Conservation (phyloP, 2,797 vertebrate genomes). For the Urocyon cinereoargenteus region DNA sequence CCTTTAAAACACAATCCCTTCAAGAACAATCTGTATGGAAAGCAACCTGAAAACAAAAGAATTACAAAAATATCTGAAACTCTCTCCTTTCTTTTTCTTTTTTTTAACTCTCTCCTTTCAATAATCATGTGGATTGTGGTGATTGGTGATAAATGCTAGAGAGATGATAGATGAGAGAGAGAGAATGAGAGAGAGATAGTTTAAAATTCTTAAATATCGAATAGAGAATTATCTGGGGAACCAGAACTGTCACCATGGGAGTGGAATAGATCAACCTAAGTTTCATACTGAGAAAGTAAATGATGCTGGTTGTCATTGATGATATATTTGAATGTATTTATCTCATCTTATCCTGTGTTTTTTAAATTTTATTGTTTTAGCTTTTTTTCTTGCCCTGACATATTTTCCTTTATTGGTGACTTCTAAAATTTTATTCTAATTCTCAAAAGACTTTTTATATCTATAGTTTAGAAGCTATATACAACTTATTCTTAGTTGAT, state of each 20-base stretch:
- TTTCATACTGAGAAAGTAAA: neutral
- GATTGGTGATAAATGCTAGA: neutral
- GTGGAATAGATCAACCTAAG: neutral
- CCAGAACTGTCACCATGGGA: neutral
- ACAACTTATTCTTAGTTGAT: neutral
- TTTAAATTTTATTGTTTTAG: neutral
- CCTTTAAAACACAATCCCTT: neutral
- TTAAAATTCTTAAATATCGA: neutral
- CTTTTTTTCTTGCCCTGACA: neutral
- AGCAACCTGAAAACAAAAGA: neutral
- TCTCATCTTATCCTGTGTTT: neutral
- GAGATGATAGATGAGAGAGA: neutral
- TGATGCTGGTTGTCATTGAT: neutral
- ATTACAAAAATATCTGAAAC: neutral
- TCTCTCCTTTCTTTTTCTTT: neutral
- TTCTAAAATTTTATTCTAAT: neutral
- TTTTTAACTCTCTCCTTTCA: neutral
- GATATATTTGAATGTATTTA: neutral
- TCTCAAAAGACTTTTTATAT: neutral
- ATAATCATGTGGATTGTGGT: neutral
- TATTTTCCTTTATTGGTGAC: neutral
- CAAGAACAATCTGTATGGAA: neutral
- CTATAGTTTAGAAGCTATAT: neutral
- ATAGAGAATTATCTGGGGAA: neutral
- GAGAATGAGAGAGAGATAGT: neutral